Conservation (phyloP, 2,888 invertebrate species). For the Drosophila tripunctata region DNA sequence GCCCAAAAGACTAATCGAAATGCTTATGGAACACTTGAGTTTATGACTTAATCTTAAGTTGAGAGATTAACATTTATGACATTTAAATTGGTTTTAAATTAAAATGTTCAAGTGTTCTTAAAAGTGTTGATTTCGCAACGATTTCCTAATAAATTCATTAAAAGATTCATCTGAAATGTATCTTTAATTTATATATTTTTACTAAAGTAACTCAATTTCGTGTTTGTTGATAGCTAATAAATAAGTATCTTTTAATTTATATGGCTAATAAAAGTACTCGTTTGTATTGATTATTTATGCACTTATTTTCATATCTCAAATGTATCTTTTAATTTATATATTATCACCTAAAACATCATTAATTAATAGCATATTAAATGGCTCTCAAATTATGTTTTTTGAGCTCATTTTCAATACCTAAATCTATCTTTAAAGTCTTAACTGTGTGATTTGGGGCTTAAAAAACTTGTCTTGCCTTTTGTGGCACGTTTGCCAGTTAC, state of each 20-base stretch:
- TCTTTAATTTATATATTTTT: not conserved
- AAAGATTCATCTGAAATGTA: not conserved
- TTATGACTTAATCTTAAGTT: not conserved
- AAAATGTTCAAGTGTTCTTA: slow-evolving; percentile 3
- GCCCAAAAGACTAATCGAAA: not conserved
- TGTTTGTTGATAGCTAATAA: not conserved
- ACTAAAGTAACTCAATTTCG: not conserved
- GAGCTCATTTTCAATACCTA: not conserved
- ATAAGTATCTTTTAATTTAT: not conserved
- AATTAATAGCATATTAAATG: not conserved
- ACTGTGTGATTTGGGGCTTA: not conserved
- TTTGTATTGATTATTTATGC: not conserved
- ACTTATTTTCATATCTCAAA: not conserved
- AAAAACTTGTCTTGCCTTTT: not conserved
- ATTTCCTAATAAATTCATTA: not conserved
- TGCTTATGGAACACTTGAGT: slow-evolving; percentile 6
- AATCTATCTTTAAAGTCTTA: not conserved
- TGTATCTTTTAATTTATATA: not conserved
- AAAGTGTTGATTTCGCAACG: slow-evolving; percentile 1
- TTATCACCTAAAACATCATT: no score
- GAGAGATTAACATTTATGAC: slow-evolving; percentile 6
- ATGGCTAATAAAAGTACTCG: not conserved
- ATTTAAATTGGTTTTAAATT: slow-evolving; percentile 3
- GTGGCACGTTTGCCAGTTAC: slow-evolving; percentile 8
- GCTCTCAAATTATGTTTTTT: not conserved